Evolutionary conservation across 2,797 vertebrate species (phyloP), one percentile per base, ranked within the genome.

Genomic region (Pitangus sulphuratus): DNA sequence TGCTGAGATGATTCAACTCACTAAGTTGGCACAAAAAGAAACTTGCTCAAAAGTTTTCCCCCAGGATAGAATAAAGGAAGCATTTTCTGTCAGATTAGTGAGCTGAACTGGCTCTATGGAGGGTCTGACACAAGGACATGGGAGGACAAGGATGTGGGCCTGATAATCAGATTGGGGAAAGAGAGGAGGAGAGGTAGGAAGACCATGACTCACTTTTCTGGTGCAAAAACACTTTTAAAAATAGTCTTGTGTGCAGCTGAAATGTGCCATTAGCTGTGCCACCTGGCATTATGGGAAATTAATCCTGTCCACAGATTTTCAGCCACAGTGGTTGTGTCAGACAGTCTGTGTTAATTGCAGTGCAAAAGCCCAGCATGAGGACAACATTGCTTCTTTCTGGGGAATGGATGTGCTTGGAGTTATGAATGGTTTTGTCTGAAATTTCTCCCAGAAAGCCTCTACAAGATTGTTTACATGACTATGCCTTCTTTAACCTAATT

Each of bases 401-500:
- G 37, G 37, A 54, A 58, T 3, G 6, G 42, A 56, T 62, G 28
- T 37, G 3, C 50, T 76, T 69, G 37, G n/a, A 75, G 58, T 84
- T 79, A 78, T 53, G 65, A 91, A 91, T 84, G n/a, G 33, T 57
- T 93, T 79, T 62, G 28, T 77, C 37, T 87, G 37, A 84, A 62
- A 48, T 48, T 86, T 82, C 48, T 90, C n/a, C 54, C 70, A 69
- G 61, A 93, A 91, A 88, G 18, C 18, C 30, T 66, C 87, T 72
- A 26, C n/a, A 79, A 94, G 65, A 40, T 40, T 91, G 77, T 81
- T 93, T 91, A 79, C 50, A 39, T 42, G 66, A 48, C 45, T 90
- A 57, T 75, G 25, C 40, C 21, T 30, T 44, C 62, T 88, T 93
- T 80, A 91, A 69, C 83, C 86, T 78, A 95, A 79, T 95, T 95